Evolutionary conservation across 2,113 vertebrate genomes (phyloP).

Genomic region (Pycnonotus jocosus): DNA sequence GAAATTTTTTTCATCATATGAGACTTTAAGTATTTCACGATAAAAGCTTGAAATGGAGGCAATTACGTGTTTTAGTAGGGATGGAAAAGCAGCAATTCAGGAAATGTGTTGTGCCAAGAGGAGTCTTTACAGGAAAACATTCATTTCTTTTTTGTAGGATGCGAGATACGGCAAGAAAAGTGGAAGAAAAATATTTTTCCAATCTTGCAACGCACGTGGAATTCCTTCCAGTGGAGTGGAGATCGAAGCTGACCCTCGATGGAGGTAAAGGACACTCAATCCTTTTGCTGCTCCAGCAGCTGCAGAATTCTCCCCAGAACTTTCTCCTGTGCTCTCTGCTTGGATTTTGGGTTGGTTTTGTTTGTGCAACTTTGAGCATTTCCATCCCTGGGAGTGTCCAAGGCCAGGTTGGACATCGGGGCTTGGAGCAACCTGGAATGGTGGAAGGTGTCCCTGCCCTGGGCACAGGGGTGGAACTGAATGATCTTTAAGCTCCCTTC

Average conservation of each 20-base stretch:
- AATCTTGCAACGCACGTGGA: conserved; percentile 89
- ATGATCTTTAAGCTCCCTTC: neutral
- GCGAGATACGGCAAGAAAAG: conserved; percentile 91
- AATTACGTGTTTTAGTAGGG: neutral
- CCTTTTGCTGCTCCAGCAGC: neutral
- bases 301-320: neutral
- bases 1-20: neutral
- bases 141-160: conserved; percentile 74
- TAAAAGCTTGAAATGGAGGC: neutral
- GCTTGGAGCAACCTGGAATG: accelerated
- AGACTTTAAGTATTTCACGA: neutral
- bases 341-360: neutral
- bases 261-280: conserved; percentile 76
- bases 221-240: conserved; percentile 96
- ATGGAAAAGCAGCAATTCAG: neutral
- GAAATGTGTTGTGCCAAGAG: neutral
- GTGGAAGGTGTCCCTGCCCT: neutral
- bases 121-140: neutral
- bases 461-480: neutral
- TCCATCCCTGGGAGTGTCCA: neutral
- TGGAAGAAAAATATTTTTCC: conserved; percentile 95
- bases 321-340: neutral
- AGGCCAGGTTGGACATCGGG: neutral
- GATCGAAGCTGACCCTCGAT: conserved; percentile 92
- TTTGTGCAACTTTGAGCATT: neutral